Evolutionary conservation across 1,140 invertebrate species (phyloP), one percentile per base, ranked within the genome.

Genomic region (Drosophila sulfurigaster): DNA sequence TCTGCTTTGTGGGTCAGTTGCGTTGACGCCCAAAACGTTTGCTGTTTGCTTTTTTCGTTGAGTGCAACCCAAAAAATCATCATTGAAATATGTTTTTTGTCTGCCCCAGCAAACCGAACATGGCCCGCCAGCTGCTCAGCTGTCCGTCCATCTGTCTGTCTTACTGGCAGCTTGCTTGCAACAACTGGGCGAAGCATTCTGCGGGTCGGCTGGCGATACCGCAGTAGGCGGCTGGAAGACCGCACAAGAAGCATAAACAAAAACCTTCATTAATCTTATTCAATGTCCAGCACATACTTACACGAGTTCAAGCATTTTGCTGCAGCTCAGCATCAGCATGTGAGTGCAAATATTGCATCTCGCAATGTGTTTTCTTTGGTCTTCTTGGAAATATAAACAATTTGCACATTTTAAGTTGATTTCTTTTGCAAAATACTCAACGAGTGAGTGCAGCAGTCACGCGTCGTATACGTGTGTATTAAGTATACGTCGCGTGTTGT

Each of bases 381-480:
- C 13, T 20, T 11, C 30, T 38, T 16, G 51, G 30, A 82, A 81
- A 73, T 79, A 88, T 85, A 88, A 88, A 88, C 85, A 88, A 88
- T 88, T 88, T 88, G 75, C 85, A 89, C 85, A 88, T 88, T 88
- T 88, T 79, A 89, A 85, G 85, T 85, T 88, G 68, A 77, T 87
- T 86, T 87, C 76, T 70, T 70, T 63, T 32, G 10, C 54, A 66
- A 43, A 45, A 51, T 54, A 51, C 51, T 13, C 25, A 13, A 28
- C 13, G 13, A 4, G 25, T 11, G 49, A 7, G n/a, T 66, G 82
- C 75, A 79, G 56, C 75, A 80, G 83, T 88, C 83, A 88, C 83
- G 83, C 85, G 70, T 75, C 69, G 62, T 67, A 75, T 81, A 88
- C 82, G 82, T 86, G 82, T 76, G 72, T 78, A 86, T 85, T 85